Evolutionary conservation across 2,888 invertebrate genomes (phyloP), one percentile per base, ranked within the genome.

Genomic region (Zygothrica quintamaculata): DNA sequence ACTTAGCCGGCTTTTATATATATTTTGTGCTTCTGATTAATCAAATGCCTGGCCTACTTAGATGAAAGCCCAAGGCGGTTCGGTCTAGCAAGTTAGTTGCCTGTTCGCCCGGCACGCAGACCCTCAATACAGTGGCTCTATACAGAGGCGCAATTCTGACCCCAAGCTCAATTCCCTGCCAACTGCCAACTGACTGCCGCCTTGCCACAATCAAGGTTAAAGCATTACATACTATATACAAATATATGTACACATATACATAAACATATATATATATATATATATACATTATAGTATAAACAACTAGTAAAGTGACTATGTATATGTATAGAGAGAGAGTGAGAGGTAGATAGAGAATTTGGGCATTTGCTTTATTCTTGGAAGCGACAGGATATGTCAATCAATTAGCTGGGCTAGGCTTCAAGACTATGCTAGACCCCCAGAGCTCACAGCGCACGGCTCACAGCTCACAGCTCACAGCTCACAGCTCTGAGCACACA

Each of bases 341-440:
- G n/a, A n/a, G n/a, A n/a, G n/a, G n/a, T 9, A 56, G 26, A 37
- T 18, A 18, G 15, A 33, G 26, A 9, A n/a, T 47, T 50, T 37
- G 36, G 46, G 57, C 25, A 43, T 61, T 42, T 34, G 22, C 39
- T 44, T 53, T 48, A 51, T 34, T 57, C 66, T 68, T 47, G 52
- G 44, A 65, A 71, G 68, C 76, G 71, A 62, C 84, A 78, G 84
- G 74, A 85, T 85, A 77, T 85, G 87, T 75, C 87, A 88, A 87
- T 88, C 87, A 88, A 88, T 87, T 87, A 76, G 64, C 65, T 47
- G 58, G 59, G 59, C 74, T 46, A 36, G 43, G 43, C 22, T n/a
- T n/a, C n/a, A n/a, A n/a, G n/a, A n/a, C n/a, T n/a, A n/a, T n/a
- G n/a, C n/a, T n/a, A n/a, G n/a, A n/a, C n/a, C 13, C 26, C 13